phyloP scores from a whole-genome alignment of 2,888 invertebrate species.

The Isotomurus palustris region DNA sequence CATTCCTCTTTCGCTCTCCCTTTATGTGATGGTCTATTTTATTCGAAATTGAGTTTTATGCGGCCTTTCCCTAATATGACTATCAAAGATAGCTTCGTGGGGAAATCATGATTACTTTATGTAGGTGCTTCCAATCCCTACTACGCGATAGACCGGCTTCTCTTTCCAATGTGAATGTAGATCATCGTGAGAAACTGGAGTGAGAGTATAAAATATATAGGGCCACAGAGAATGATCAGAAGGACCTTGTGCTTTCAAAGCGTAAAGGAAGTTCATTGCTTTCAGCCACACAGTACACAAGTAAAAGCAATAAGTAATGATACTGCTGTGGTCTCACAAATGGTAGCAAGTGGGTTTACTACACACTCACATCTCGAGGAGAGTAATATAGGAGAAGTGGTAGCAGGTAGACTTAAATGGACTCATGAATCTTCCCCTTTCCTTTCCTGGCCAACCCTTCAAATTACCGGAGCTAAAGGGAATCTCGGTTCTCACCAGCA shows the following conservation, averaged over 20 bases:
- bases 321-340: neutral
- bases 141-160: neutral
- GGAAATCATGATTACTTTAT: no score
- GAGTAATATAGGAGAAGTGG: no score
- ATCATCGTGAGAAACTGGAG: conserved; percentile 5
- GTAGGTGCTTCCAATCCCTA: no score
- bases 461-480: conserved; percentile 8
- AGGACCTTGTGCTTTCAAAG: no score
- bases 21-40: neutral
- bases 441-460: conserved; percentile 1
- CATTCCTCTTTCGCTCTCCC: no score
- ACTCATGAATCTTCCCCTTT: conserved; percentile 13
- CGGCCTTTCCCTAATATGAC: no score
- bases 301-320: no score
- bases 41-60: neutral
- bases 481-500: conserved; percentile 11
- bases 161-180: neutral
- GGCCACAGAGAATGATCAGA: no score
- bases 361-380: no score
- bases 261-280: no score
- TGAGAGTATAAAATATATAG: neutral
- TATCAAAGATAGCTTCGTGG: no score
- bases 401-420: conserved; percentile 13
- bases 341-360: conserved; percentile 7
- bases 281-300: no score